A percentile compares a stretch with the other conserved stretches of the same genome.
Conservation (phyloP, 2,113 vertebrate genomes). For the Phrynosoma platyrhinos region DNA sequence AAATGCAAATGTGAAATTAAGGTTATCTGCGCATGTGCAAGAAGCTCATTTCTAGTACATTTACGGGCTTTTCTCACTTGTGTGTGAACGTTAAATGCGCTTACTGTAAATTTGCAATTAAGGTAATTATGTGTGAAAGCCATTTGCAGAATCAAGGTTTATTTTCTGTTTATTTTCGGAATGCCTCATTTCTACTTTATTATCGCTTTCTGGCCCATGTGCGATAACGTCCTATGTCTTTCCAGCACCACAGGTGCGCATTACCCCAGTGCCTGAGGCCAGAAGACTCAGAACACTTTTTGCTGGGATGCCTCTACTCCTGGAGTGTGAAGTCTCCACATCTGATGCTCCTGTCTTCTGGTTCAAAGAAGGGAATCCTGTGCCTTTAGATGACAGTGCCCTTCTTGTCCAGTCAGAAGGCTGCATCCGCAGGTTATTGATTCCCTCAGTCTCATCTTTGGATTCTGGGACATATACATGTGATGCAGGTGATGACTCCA, state of each 20-base stretch:
- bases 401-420: slow-evolving; percentile 74
- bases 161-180: too few relatives aligned
- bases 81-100: too few relatives aligned
- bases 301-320: slow-evolving; percentile 54
- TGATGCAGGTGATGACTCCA: slow-evolving; percentile 70
- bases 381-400: slow-evolving; percentile 70
- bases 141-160: too few relatives aligned
- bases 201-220: too few relatives aligned
- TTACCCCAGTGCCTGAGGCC: not conserved
- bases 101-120: too few relatives aligned
- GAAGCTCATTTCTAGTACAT: too few relatives aligned
- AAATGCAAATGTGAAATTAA: too few relatives aligned
- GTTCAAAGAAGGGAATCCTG: slow-evolving; percentile 76
- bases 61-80: too few relatives aligned
- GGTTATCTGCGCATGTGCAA: too few relatives aligned
- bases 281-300: slow-evolving; percentile 25
- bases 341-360: slow-evolving; percentile 68
- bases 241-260: slow-evolving; percentile 27
- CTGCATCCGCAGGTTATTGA: slow-evolving; percentile 68
- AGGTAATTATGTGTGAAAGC: too few relatives aligned
- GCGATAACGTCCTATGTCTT: too few relatives aligned
- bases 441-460: slow-evolving; percentile 65
- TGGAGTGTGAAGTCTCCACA: slow-evolving; percentile 78
- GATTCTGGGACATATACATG: slow-evolving; percentile 75
- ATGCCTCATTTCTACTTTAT: too few relatives aligned